A percentile compares a stretch with the other conserved stretches of the same genome.
phyloP scores from a whole-genome alignment of 2,113 vertebrate genomes.

The Tachysurus fulvidraco region DNA sequence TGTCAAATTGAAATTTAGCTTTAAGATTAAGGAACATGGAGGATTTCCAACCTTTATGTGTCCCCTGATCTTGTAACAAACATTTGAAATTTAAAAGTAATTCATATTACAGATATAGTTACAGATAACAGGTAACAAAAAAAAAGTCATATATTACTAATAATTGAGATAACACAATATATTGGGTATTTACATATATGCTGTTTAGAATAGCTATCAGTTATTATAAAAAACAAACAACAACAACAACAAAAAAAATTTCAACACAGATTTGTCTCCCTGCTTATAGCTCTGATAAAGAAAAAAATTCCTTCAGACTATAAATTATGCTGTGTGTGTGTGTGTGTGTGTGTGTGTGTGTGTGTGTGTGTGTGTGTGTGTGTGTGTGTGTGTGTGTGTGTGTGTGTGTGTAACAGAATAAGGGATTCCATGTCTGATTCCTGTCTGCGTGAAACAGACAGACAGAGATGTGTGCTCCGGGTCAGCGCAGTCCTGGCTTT shows the following conservation, averaged over 20 bases:
- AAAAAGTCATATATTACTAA: background rate
- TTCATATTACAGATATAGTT: background rate
- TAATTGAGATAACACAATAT: background rate
- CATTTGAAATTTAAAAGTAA: background rate
- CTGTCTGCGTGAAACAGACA: constrained; percentile 10
- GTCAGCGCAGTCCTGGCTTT: constrained; percentile 32
- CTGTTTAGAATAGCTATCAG: background rate
- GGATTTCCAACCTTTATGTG: background rate
- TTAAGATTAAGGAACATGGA: background rate
- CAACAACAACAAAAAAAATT: background rate
- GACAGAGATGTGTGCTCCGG: constrained; percentile 10
- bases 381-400: background rate
- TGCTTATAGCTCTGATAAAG: background rate
- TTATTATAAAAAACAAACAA: background rate
- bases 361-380: constrained; percentile 3
- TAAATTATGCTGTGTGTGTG: background rate
- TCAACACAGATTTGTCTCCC: background rate
- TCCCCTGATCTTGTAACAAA: background rate
- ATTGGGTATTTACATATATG: background rate
- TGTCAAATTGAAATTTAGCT: background rate
- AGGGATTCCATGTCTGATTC: constrained; percentile 1
- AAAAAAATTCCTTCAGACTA: background rate
- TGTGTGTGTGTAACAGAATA: background rate
- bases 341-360: background rate
- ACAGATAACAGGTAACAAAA: background rate